A percentile compares a stretch with the other conserved stretches of the same genome.
Evolutionary conservation across 2,888 invertebrate species (phyloP).

Genomic region (Drosophila parthenogenetica): DNA sequence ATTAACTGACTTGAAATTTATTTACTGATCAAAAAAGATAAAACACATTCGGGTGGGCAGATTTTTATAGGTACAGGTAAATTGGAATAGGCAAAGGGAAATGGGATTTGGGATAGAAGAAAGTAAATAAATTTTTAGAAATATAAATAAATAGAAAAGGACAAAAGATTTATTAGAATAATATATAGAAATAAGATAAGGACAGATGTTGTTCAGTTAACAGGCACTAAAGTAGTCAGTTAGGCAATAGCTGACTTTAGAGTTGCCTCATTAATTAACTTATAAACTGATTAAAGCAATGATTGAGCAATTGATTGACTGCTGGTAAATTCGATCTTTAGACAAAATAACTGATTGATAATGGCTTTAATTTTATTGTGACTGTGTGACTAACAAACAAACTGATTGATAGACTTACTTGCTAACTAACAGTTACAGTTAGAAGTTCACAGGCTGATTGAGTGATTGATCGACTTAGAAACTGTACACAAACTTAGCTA

Average conservation of each 20-base stretch:
- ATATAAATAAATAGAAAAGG: too few species aligned
- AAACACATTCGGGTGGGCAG: slow-evolving; percentile 1
- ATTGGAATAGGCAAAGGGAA: neutral
- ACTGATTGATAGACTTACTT: too few species aligned
- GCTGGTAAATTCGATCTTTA: too few species aligned
- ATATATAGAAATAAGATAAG: too few species aligned
- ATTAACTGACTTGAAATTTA: slow-evolving; percentile 49
- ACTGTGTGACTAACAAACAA: neutral
- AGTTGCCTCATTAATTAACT: too few species aligned
- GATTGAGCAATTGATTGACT: neutral
- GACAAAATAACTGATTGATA: neutral
- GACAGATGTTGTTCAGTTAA: too few species aligned
- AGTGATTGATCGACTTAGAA: neutral
- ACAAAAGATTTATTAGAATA: too few species aligned
- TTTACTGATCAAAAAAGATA: slow-evolving; percentile 14
- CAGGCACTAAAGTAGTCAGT: too few species aligned
- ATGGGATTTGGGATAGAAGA: neutral
- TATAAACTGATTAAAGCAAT: neutral
- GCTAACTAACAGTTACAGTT: neutral
- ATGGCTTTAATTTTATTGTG: too few species aligned
- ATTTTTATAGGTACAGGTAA: neutral
- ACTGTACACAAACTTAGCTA: too few species aligned
- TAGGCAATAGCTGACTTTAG: too few species aligned
- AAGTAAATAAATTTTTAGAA: too few species aligned
- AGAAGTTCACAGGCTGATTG: neutral